phyloP scores from a whole-genome alignment of 2,888 invertebrate species.

The Chromoteleia sp. region DNA sequence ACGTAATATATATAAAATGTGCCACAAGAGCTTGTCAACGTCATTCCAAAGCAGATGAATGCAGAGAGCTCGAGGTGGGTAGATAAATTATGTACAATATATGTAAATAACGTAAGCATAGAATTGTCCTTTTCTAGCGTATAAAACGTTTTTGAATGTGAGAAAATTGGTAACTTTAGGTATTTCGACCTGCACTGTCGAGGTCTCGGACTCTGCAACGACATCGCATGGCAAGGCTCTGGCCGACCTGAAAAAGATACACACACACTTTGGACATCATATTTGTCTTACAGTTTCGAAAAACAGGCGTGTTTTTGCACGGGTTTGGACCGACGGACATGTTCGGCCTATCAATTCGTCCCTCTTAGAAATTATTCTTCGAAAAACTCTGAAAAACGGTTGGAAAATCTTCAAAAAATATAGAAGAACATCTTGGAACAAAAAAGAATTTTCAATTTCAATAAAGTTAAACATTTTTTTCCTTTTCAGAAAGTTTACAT shows the following conservation, averaged over 20 bases:
- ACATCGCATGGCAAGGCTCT: conserved; percentile 84
- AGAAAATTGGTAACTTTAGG: conserved; percentile 72
- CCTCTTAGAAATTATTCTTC: too few relatives aligned
- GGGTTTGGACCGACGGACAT: too few relatives aligned
- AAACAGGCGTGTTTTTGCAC: too few relatives aligned
- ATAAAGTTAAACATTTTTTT: too few relatives aligned
- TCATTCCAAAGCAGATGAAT: conserved; percentile 83
- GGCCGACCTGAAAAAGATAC: conserved; percentile 83
- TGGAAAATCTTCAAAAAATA: too few relatives aligned
- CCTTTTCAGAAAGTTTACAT: too few relatives aligned
- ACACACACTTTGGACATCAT: conserved; percentile 75
- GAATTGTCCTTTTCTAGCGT: conserved; percentile 62
- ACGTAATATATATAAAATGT: conserved; percentile 46
- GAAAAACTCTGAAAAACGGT: too few relatives aligned
- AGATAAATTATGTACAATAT: conserved; percentile 70
- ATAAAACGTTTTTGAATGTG: conserved; percentile 72
- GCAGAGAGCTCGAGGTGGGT: conserved; percentile 79
- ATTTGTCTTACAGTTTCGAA: background rate
- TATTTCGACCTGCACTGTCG: conserved; percentile 91
- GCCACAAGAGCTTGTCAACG: conserved; percentile 75
- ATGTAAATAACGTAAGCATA: conserved; percentile 62
- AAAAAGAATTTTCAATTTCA: too few relatives aligned
- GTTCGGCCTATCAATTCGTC: too few relatives aligned
- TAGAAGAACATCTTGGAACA: too few relatives aligned
- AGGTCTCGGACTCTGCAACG: conserved; percentile 87